phyloP scores from a whole-genome alignment of 2,797 vertebrate genomes.

The Brachyalestes nurse region DNA sequence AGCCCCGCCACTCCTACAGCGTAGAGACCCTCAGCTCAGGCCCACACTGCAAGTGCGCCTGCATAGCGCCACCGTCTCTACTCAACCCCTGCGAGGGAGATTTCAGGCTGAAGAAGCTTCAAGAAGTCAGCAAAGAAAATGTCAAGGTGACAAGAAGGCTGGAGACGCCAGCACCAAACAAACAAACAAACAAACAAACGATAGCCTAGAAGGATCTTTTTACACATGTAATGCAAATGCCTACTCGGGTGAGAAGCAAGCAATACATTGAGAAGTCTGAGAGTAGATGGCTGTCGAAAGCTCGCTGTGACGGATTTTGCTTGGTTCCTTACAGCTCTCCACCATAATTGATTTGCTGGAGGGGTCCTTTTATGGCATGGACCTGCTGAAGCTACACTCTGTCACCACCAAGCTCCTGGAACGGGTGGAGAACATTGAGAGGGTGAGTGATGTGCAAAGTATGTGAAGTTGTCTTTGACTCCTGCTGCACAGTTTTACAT shows the following conservation, averaged over 20 bases:
- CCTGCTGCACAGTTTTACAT: not conserved
- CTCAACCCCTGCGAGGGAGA: slow-evolving; percentile 92
- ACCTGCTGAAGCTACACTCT: slow-evolving; percentile 91
- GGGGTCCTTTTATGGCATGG: slow-evolving; percentile 91
- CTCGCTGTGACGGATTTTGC: slow-evolving; percentile 57
- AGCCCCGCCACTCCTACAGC: slow-evolving; percentile 84
- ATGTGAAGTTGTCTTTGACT: not conserved
- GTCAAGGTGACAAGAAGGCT: slow-evolving; percentile 83
- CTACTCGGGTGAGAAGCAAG: not conserved
- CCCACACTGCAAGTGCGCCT: slow-evolving; percentile 90
- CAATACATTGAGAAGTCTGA: not conserved
- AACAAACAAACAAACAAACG: not conserved
- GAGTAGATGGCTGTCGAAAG: not conserved
- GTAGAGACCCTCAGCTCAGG: slow-evolving; percentile 94
- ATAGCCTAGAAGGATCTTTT: not conserved
- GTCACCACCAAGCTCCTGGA: slow-evolving; percentile 87
- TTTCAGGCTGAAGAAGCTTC: slow-evolving; percentile 87
- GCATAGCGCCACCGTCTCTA: slow-evolving; percentile 89
- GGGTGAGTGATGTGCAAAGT: slow-evolving; percentile 76
- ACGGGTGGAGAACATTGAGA: slow-evolving; percentile 88
- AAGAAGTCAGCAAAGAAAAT: slow-evolving; percentile 83
- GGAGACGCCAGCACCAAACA: not conserved
- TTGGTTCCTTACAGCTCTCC: slow-evolving; percentile 82
- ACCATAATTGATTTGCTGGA: slow-evolving; percentile 91
- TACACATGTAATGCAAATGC: not conserved